Base-by-base conservation (phyloP, 2,888 invertebrate genomes). In the Gymnoscelis rufifasciata region DNA sequence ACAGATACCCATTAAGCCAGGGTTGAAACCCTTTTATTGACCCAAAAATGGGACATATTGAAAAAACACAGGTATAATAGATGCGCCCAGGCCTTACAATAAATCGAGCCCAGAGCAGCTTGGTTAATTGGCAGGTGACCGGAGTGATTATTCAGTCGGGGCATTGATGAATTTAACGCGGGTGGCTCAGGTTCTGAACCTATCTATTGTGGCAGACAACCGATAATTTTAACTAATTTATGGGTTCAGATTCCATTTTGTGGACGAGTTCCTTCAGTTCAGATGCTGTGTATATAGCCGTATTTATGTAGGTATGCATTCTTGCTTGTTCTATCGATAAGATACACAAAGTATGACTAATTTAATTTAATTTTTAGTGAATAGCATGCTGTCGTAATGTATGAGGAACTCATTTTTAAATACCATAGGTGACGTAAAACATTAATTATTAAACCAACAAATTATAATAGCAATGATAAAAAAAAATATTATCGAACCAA, bases 41-140 rank as follows among this genome's bases (percentile, higher is more conserved):
- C 31, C 41, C 44, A 26, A 31, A 44, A 31, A 38, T 28, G 43
- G 28, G 28, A 7, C 26, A 41, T 33, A 68, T 64, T 68, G 62
- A 62, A 64, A 70, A 69, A 66, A 69, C 62, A 62, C 59, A 61
- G 2, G 58, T 66, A 62, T 65, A 66, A 69, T 65, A 62, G 64
- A 68, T 61, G 59, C 62, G 60, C 64, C 59, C 53, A 51, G 52
- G 56, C 62, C 63, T 64, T 59, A 66, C 68, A 67, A 71, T 69
- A 71, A 71, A 71, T 71, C 66, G 66, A 56, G 62, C 59, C 59
- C 61, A 60, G 60, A 63, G 65, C 59, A 59, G 62, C 57, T 47
- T 58, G 59, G 59, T 61, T 72, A 72, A 72, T 72, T 72, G 72
- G 71, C 72, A 72, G 72, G 71, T 70, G 72, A 71, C 71, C 71